Percentiles rank a stretch among this genome's conserved stretches.
phyloP scores from a whole-genome alignment of 2,797 vertebrate genomes.

The Coranthus polyacanthus region DNA sequence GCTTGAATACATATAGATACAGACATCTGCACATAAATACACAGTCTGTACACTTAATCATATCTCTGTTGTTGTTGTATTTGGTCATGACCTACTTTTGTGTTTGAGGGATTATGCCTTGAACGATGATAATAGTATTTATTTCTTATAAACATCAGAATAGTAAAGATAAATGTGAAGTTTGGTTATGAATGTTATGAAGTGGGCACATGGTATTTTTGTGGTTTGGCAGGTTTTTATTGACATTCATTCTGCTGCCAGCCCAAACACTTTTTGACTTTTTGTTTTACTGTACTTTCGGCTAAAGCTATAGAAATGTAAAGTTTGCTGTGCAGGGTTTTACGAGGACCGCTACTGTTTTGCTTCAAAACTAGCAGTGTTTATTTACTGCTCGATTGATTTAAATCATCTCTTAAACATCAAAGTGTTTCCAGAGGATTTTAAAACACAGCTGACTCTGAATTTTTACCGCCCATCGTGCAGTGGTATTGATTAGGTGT shows the following conservation, averaged over 20 bases:
- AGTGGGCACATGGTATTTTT: too few species aligned
- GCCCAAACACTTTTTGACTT: background rate
- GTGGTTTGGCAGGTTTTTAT: too few species aligned
- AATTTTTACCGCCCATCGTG: background rate
- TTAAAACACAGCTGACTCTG: slow-evolving; percentile 4
- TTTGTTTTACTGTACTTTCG: background rate
- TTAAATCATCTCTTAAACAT: slow-evolving; percentile 1
- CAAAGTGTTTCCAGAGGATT: background rate
- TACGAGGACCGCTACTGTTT: slow-evolving; percentile 1
- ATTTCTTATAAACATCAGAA: too few species aligned
- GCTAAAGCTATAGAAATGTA: background rate
- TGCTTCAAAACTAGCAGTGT: background rate
- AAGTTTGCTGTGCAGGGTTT: background rate
- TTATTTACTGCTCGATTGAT: slow-evolving; percentile 17
- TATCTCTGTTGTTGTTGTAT: too few species aligned
- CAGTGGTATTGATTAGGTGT: slow-evolving; percentile 14
- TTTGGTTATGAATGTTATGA: background rate
- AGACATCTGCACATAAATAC: too few species aligned
- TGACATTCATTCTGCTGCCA: too few species aligned
- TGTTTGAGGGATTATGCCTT: too few species aligned
- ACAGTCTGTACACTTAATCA: too few species aligned
- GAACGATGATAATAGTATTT: too few species aligned
- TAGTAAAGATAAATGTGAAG: background rate
- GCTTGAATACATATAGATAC: too few species aligned
- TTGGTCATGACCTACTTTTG: too few species aligned